A percentile compares a stretch with the other conserved stretches of the same genome.
These are phyloP conservation scores for Passer montanus DNA, from an alignment of 2,113 vertebrate species.

Conservation along the genomic window DNA sequence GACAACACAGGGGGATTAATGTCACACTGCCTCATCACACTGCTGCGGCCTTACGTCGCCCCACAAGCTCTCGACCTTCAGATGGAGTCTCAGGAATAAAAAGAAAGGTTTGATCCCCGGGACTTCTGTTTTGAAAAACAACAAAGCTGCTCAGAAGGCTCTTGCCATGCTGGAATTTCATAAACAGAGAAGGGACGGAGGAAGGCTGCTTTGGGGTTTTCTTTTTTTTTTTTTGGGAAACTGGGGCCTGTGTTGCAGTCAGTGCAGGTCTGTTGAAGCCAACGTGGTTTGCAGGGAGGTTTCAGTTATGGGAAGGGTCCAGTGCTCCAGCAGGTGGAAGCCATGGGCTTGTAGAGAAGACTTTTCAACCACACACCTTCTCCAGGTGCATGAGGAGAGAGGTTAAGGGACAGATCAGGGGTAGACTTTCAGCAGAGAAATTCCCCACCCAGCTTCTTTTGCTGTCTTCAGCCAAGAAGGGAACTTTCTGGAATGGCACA, in stretches of 20 bases:
- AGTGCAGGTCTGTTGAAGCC: background rate
- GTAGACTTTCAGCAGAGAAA: background rate
- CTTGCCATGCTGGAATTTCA: background rate
- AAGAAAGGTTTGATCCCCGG: slow-evolving; percentile 75
- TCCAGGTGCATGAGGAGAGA: background rate
- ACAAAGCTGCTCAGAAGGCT: slow-evolving; percentile 12
- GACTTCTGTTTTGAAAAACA: slow-evolving; percentile 48
- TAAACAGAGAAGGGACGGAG: background rate
- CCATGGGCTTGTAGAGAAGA: background rate
- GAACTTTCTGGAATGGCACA: background rate
- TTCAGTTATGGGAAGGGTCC: background rate
- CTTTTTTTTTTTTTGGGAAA: background rate
- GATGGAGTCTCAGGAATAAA: slow-evolving; percentile 75
- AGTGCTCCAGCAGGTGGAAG: background rate
- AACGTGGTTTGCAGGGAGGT: accelerated
- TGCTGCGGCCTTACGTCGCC: slow-evolving; percentile 32
- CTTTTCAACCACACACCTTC: background rate
- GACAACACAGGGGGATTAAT: slow-evolving; percentile 56
- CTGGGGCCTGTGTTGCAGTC: background rate
- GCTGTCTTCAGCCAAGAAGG: background rate
- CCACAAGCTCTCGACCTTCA: slow-evolving; percentile 62
- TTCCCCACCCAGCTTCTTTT: background rate
- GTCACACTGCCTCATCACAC: slow-evolving; percentile 29
- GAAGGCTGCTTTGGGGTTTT: background rate
- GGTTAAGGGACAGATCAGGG: background rate